Conservation (phyloP, 1,140 invertebrate genomes). For the Telenomus remus region DNA sequence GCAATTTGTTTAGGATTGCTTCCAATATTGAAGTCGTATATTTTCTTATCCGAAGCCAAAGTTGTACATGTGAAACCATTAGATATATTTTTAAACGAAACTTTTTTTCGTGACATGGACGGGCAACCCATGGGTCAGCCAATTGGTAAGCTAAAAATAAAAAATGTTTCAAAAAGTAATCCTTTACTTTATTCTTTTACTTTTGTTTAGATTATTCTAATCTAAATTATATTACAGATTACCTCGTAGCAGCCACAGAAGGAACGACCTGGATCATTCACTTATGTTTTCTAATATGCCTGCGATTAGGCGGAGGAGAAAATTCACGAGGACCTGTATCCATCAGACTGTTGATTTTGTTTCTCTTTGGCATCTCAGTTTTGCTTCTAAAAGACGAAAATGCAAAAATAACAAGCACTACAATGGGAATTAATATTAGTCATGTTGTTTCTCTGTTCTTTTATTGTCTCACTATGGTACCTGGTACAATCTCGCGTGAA, state of each 20-base stretch:
- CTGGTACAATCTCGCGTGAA: constrained; percentile 66
- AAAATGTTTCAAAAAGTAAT: too few species aligned
- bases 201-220: too few species aligned
- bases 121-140: too few species aligned
- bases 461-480: constrained; percentile 80
- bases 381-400: constrained; percentile 61
- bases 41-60: constrained; percentile 73
- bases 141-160: too few species aligned
- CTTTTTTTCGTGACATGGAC: not conserved
- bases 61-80: not conserved
- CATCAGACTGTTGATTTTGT: constrained; percentile 75
- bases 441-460: constrained; percentile 69
- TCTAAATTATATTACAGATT: constrained; percentile 76
- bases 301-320: constrained; percentile 79
- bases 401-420: constrained; percentile 42
- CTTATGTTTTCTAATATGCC: constrained; percentile 82
- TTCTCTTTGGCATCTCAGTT: constrained; percentile 63
- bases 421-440: constrained; percentile 69
- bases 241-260: constrained; percentile 81
- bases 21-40: constrained; percentile 80
- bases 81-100: not conserved
- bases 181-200: too few species aligned
- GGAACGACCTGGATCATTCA: constrained; percentile 87
- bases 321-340: constrained; percentile 84
- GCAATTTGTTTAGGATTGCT: constrained; percentile 79